Percentiles rank a stretch among this genome's conserved stretches.
Evolutionary conservation across 2,797 vertebrate genomes (phyloP).

Genomic region (Carcharodon carcharias): DNA sequence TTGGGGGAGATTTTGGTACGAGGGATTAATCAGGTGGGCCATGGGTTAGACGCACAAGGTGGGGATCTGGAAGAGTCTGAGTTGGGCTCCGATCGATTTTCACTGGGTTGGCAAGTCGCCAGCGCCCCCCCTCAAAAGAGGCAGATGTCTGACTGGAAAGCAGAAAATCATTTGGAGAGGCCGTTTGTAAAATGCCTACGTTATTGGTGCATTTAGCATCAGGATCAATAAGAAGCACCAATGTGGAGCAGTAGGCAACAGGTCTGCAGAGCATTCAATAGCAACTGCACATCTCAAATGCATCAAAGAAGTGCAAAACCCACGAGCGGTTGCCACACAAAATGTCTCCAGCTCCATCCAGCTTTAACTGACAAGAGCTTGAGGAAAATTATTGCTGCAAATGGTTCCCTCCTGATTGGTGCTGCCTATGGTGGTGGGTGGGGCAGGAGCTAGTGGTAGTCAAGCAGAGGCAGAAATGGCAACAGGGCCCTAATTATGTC

Average conservation of each 20-base stretch:
- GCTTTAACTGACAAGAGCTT: not conserved
- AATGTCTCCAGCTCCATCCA: not conserved
- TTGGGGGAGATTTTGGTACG: not conserved
- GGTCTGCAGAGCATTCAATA: too few relatives aligned
- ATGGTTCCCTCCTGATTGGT: not conserved
- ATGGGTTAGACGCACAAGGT: not conserved
- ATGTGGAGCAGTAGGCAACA: too few relatives aligned
- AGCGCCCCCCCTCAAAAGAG: not conserved
- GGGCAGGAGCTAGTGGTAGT: not conserved
- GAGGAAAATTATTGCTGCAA: not conserved
- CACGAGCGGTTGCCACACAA: not conserved
- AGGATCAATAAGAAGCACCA: too few relatives aligned
- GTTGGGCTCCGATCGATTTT: not conserved
- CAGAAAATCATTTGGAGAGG: too few relatives aligned
- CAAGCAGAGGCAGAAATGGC: not conserved
- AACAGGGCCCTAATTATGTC: not conserved
- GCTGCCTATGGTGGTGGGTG: not conserved
- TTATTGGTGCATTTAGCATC: too few relatives aligned
- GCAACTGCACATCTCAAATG: too few relatives aligned
- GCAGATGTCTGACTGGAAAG: too few relatives aligned
- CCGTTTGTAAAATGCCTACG: too few relatives aligned
- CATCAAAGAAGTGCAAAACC: not conserved
- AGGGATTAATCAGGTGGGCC: not conserved
- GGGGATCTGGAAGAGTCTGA: not conserved
- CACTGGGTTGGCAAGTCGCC: not conserved